phyloP scores from a whole-genome alignment of 2,888 invertebrate species.

The Nemotelus nigrinus region DNA sequence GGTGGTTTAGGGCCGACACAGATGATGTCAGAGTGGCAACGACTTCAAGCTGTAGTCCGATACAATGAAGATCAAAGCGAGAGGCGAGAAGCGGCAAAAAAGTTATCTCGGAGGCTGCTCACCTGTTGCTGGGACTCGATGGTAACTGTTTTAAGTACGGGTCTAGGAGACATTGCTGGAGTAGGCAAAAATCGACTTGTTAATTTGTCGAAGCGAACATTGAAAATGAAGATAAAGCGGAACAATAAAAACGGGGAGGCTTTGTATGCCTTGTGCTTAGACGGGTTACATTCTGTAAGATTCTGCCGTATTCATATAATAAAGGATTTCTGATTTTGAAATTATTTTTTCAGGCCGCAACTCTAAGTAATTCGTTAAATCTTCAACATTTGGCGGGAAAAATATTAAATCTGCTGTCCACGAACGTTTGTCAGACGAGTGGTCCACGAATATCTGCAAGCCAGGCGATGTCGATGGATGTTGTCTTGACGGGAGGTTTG shows the following conservation, averaged over 20 bases:
- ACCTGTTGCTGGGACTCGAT: constrained; percentile 94
- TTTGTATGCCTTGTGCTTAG: constrained; percentile 84
- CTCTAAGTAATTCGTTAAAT: constrained; percentile 86
- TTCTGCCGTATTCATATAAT: constrained; percentile 3
- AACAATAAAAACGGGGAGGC: constrained; percentile 75
- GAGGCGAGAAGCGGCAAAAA: constrained; percentile 81
- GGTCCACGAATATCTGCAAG: constrained; percentile 84
- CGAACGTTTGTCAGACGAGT: constrained; percentile 86
- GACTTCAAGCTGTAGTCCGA: constrained; percentile 79
- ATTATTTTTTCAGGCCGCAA: constrained; percentile 74
- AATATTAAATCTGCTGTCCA: constrained; percentile 85
- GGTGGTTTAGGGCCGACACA: constrained; percentile 86
- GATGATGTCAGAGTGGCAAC: constrained; percentile 86
- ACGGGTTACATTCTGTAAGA: constrained; percentile 84
- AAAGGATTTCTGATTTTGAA: neutral
- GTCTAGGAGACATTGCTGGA: constrained; percentile 69
- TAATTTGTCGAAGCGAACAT: constrained; percentile 68
- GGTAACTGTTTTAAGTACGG: constrained; percentile 85
- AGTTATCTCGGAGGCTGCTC: constrained; percentile 78
- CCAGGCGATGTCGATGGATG: constrained; percentile 92
- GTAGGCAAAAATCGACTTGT: constrained; percentile 69
- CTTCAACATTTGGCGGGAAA: constrained; percentile 91
- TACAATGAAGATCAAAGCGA: constrained; percentile 74
- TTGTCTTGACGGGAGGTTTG: constrained; percentile 85
- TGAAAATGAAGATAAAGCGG: constrained; percentile 62